Conservation (phyloP, 1,140 invertebrate genomes). For the Panagrolaimus sp. region DNA sequence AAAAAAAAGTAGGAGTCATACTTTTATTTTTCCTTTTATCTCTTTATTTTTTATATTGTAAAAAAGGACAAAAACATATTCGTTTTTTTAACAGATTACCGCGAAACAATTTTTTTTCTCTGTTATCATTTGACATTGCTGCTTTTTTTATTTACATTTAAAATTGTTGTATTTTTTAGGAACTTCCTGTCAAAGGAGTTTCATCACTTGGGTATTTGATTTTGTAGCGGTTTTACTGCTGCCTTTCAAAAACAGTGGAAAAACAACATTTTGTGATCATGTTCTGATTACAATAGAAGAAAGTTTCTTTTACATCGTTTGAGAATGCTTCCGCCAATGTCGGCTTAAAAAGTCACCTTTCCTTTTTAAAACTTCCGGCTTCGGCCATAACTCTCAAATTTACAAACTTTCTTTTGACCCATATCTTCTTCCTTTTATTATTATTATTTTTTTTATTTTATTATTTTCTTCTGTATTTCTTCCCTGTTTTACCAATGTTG, state of each 20-base stretch:
- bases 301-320: too few relatives aligned
- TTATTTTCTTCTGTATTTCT: neutral
- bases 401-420: conserved; percentile 4
- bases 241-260: neutral
- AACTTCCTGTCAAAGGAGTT: neutral
- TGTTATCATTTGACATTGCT: neutral
- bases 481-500: conserved; percentile 9
- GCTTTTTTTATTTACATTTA: neutral
- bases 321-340: too few relatives aligned
- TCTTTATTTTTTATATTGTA: too few relatives aligned
- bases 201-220: conserved; percentile 12
- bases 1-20: too few relatives aligned
- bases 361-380: conserved; percentile 2
- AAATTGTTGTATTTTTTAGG: neutral
- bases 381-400: conserved; percentile 13
- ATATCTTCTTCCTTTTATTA: conserved; percentile 2
- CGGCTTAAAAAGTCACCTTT: too few relatives aligned
- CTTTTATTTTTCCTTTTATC: too few relatives aligned
- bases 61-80: too few relatives aligned
- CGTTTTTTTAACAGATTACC: too few relatives aligned
- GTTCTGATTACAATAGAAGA: neutral
- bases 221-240: conserved; percentile 14
- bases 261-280: conserved; percentile 1
- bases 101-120: too few relatives aligned
- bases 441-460: neutral